A percentile compares a stretch with the other conserved stretches of the same genome.
phyloP scores from a whole-genome alignment of 1,140 invertebrate genomes.

The Anastrepha ludens region DNA sequence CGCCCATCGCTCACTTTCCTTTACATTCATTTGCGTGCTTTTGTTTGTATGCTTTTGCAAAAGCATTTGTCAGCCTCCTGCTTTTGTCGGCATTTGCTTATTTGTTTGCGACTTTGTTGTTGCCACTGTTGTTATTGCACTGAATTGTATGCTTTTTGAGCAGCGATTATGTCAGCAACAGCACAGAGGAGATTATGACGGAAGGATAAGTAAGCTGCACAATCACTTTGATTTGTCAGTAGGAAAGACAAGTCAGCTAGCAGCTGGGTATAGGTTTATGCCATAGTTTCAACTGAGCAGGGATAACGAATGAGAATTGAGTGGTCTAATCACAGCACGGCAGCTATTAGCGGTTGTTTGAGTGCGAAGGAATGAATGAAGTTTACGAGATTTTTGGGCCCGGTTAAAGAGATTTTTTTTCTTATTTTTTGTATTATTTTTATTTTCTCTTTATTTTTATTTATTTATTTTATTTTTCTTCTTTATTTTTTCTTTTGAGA shows the following conservation, averaged over 20 bases:
- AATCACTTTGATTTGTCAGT: slow-evolving; percentile 16
- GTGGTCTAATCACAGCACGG: too few species aligned
- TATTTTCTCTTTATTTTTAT: too few species aligned
- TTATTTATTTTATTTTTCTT: too few species aligned
- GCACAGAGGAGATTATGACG: slow-evolving; percentile 16
- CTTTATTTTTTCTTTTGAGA: too few species aligned
- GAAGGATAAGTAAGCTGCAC: slow-evolving; percentile 8
- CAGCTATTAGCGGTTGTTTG: not conserved
- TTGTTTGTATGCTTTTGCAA: not conserved
- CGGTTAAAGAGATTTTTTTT: too few species aligned
- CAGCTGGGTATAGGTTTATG: not conserved
- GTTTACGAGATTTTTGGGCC: not conserved
- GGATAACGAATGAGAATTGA: not conserved
- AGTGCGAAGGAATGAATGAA: not conserved
- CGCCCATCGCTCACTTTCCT: not conserved
- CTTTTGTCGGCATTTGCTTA: not conserved
- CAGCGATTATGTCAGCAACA: not conserved
- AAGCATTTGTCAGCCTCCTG: not conserved
- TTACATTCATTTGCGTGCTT: slow-evolving; percentile 8
- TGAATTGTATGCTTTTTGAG: not conserved
- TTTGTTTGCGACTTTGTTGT: not conserved
- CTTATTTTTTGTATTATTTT: too few species aligned
- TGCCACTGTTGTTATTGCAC: not conserved
- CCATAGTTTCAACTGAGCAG: not conserved
- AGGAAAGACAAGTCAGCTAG: not conserved